A percentile compares a stretch with the other conserved stretches of the same genome.
phyloP scores from a whole-genome alignment of 2,113 vertebrate species.

The Oceanodroma tethys region DNA sequence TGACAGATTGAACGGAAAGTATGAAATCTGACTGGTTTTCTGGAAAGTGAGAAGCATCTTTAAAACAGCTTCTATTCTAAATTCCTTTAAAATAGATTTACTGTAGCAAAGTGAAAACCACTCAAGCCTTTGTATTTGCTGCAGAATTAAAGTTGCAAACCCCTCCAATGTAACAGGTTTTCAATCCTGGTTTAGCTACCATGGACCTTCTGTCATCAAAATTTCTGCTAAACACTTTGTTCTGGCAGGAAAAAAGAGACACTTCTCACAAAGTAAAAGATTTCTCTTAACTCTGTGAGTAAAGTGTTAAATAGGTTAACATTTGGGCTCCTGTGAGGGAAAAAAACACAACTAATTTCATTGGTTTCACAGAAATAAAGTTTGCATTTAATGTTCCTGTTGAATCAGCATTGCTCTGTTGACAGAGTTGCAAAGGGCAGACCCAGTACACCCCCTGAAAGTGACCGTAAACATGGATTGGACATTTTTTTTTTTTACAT shows the following conservation, averaged over 20 bases:
- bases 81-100: neutral
- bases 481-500: neutral
- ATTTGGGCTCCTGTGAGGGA: neutral
- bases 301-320: neutral
- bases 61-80: neutral
- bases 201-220: neutral
- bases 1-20: neutral
- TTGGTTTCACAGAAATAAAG: neutral
- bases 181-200: neutral
- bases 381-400: neutral
- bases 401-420: neutral
- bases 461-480: neutral
- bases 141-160: neutral
- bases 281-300: neutral
- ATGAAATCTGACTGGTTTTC: neutral
- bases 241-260: neutral
- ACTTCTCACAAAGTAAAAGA: neutral
- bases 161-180: neutral
- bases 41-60: neutral
- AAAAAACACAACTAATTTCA: neutral
- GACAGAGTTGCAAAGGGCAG: neutral
- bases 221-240: neutral
- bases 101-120: neutral
- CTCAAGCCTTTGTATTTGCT: neutral
- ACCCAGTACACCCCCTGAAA: neutral